phyloP scores from a whole-genome alignment of 2,113 vertebrate species.

The Zosterops lateralis region DNA sequence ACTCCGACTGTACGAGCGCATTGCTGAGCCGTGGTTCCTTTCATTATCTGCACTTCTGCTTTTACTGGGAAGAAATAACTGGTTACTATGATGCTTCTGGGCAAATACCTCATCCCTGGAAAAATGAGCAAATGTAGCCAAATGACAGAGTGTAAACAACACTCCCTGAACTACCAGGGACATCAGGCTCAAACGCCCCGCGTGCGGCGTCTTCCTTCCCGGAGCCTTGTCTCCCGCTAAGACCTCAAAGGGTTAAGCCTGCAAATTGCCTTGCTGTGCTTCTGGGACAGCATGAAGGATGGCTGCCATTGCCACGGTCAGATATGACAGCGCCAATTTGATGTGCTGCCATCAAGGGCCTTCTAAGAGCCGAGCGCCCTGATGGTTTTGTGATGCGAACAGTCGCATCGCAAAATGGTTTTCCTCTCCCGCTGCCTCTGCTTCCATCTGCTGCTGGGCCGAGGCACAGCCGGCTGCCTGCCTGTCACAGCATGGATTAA shows the following conservation, averaged over 20 bases:
- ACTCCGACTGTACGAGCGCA: not conserved
- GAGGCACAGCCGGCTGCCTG: conserved; percentile 91
- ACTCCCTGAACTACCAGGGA: not conserved
- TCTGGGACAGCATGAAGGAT: conserved; percentile 82
- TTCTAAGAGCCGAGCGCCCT: conserved; percentile 89
- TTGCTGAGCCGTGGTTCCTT: not conserved
- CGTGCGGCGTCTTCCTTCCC: accelerated
- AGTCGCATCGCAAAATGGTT: conserved; percentile 95
- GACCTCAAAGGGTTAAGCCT: conserved; percentile 77
- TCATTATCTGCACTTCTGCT: not conserved
- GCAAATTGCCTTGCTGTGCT: conserved; percentile 77
- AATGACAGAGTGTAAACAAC: conserved; percentile 1
- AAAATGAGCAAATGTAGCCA: conserved; percentile 46
- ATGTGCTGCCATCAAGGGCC: conserved; percentile 90
- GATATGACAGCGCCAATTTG: conserved; percentile 89
- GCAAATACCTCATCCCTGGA: not conserved
- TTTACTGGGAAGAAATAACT: not conserved
- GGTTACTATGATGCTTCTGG: not conserved
- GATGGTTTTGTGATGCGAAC: conserved; percentile 98
- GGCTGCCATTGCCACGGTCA: conserved; percentile 88
- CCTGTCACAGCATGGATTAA: conserved; percentile 98
- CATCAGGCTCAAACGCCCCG: not conserved
- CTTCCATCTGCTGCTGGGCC: conserved; percentile 99
- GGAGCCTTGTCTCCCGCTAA: conserved; percentile 13
- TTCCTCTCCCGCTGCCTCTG: conserved; percentile 92